Evolutionary conservation across 1,140 invertebrate species (phyloP).

Genomic region (Reticulitermes speratus): DNA sequence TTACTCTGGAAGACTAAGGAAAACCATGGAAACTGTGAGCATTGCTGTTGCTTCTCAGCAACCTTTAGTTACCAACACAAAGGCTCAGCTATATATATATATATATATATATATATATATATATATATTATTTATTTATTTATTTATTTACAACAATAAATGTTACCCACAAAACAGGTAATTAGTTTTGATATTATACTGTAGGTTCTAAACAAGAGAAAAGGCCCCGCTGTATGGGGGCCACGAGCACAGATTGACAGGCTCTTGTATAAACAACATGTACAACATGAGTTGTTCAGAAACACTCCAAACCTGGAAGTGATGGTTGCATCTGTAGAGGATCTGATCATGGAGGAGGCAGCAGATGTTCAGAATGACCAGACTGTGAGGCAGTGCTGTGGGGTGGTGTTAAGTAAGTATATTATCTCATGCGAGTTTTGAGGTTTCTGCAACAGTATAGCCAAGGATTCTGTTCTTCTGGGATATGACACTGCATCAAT

Average conservation of each 20-base stretch:
- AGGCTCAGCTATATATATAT: no score
- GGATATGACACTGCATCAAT: no score
- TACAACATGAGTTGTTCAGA: constrained; percentile 75
- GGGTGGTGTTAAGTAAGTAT: constrained; percentile 62
- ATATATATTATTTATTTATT: no score
- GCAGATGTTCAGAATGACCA: background rate
- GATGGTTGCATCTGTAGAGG: constrained; percentile 76
- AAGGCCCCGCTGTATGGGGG: constrained; percentile 91
- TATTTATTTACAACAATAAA: no score
- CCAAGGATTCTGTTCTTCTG: no score
- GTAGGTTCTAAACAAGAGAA: constrained; percentile 70
- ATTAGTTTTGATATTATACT: constrained; percentile 9
- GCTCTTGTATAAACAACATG: constrained; percentile 73
- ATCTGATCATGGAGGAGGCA: constrained; percentile 65
- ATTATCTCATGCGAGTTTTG: constrained; percentile 9
- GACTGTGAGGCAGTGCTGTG: constrained; percentile 50
- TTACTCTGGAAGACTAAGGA: no score
- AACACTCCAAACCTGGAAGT: constrained; percentile 70
- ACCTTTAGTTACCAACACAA: no score
- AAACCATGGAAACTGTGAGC: no score
- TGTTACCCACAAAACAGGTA: no score
- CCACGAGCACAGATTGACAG: constrained; percentile 89
- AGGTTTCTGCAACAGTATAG: background rate
- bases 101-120: no score
- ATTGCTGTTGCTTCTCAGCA: no score